These are phyloP conservation scores for Dinoponera quadriceps DNA, from an alignment of 1,140 invertebrate genomes.

Conservation along the genomic window DNA sequence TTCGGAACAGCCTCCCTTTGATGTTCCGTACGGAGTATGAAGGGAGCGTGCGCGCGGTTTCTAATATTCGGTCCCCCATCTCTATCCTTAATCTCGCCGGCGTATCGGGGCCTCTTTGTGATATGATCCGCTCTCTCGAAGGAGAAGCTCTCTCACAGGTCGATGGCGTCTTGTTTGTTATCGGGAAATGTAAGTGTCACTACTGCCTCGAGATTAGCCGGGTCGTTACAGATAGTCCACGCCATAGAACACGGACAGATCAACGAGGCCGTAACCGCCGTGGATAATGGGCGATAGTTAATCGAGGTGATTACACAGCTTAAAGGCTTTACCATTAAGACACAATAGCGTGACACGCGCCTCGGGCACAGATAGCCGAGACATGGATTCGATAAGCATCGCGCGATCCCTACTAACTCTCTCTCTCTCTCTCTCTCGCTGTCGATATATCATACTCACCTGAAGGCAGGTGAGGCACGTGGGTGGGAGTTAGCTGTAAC, in stretches of 20 bases:
- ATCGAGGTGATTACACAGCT: conserved; percentile 25
- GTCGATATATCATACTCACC: conserved; percentile 34
- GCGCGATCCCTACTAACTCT: conserved; percentile 55
- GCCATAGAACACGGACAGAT: conserved; percentile 8
- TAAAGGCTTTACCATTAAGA: conserved; percentile 42
- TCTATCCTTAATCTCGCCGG: too few species aligned
- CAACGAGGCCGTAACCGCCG: conserved; percentile 8
- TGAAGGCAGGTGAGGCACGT: conserved; percentile 16
- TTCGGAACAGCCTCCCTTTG: too few species aligned
- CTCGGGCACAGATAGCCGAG: conserved; percentile 25
- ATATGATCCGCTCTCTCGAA: neutral
- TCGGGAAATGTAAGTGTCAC: conserved; percentile 19
- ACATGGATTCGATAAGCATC: conserved; percentile 62
- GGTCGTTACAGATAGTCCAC: conserved; percentile 1
- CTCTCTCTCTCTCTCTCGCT: neutral
- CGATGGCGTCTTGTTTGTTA: neutral
- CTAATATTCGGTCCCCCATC: too few species aligned
- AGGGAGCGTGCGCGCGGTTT: too few species aligned
- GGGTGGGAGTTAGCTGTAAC: conserved; percentile 58
- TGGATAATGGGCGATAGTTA: conserved; percentile 33
- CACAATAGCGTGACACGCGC: conserved; percentile 10
- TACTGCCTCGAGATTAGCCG: neutral
- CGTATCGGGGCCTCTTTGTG: too few species aligned
- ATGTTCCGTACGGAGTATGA: too few species aligned
- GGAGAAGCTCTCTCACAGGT: neutral